Base-by-base conservation (phyloP, 92 coral and sea anemone species). In the Phenganax subtilis region DNA sequence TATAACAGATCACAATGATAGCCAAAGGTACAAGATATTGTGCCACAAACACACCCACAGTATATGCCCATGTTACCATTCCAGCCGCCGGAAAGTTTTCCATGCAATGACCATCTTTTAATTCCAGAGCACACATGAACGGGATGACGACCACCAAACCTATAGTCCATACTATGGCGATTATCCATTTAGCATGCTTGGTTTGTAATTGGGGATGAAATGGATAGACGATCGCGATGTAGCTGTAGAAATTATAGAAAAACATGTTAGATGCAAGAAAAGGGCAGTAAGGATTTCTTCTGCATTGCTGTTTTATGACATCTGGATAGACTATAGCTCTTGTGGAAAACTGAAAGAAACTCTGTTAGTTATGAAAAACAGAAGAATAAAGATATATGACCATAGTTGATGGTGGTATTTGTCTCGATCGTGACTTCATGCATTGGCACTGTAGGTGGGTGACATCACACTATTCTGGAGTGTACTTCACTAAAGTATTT, bases 161-260 rank as follows among this genome's bases (percentile, higher is more conserved):
- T 17, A 94, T 88, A 30, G 90, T 25, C 98, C 98, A 94, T 8
- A 90, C 88, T 0, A 92, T 88, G 0, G 81, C 85, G 20, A 94
- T 94, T 12, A 94, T 90, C 74, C 92, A 92, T 71, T 94, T 94
- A 10, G 98, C 98, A 63, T 94, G 97, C 7, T 85, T 67, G 16
- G 97, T 90, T 44, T 83, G 85, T 1, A 91, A 91, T 73, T 94
- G 98, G 1, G 96, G 91, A 62, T 92, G 91, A 17, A 94, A 81
- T 6, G 98, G 97, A 64, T 94, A 92, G 59, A 94, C 97, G 10
- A 94, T 93, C 28, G 98, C 98, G 52, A 94, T 87, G 65, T 92
- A 94, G 80, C 98, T 94, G 81, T 16, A 72, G 51, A 57, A 61
- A 37, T 31, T 1, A 30, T 66, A 25, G 1, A 66, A 15, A 61